Percentiles rank a stretch among this genome's conserved stretches.
Conservation (phyloP, 2,113 vertebrate species). For the Bothrops jararaca region DNA sequence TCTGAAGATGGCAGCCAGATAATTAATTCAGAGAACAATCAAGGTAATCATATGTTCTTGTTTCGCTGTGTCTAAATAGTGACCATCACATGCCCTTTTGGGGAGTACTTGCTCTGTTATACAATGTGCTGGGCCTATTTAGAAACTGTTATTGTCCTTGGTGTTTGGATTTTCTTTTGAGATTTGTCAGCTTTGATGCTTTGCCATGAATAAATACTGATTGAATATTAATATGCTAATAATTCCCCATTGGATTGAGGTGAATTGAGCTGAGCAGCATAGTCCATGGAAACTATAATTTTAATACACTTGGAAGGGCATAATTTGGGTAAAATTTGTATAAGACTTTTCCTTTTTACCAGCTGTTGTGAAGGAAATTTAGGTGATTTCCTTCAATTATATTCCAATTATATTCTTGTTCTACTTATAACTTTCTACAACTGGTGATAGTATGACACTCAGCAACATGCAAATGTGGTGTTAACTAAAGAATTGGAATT, state of each 20-base stretch:
- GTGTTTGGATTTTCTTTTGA: not conserved
- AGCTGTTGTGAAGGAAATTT: not conserved
- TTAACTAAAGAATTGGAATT: not conserved
- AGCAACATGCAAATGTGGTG: not conserved
- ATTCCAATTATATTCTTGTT: not conserved
- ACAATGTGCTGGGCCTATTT: not conserved
- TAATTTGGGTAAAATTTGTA: not conserved
- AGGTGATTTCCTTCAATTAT: not conserved
- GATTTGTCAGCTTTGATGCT: not conserved
- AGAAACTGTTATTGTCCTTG: not conserved
- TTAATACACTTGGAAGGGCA: not conserved
- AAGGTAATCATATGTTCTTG: slow-evolving; percentile 52
- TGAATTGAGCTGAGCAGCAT: not conserved
- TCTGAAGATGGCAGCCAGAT: slow-evolving; percentile 51
- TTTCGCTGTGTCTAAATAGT: accelerated
- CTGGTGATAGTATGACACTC: not conserved
- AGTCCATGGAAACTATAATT: not conserved
- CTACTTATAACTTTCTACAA: not conserved
- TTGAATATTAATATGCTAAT: not conserved
- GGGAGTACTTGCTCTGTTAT: accelerated
- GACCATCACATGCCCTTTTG: not conserved
- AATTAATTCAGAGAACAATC: slow-evolving; percentile 54
- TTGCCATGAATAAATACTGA: not conserved
- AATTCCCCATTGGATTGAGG: not conserved
- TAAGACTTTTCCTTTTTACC: not conserved